Conservation (phyloP, 2,797 vertebrate genomes). For the Tapera naevia region DNA sequence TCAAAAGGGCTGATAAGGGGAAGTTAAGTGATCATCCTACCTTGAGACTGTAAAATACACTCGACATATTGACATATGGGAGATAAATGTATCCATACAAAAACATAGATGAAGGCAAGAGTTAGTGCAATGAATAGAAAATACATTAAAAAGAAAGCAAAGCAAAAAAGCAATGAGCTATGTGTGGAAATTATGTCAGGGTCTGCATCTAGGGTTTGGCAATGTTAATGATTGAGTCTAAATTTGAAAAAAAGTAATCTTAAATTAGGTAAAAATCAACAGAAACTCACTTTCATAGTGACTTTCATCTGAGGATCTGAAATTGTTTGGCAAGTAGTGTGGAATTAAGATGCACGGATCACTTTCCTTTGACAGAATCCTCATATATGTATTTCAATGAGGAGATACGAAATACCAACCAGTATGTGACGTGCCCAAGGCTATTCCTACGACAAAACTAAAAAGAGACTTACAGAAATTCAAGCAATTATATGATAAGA, state of each 20-base stretch:
- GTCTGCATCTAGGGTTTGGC: background rate
- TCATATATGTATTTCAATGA: background rate
- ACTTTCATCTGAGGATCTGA: background rate
- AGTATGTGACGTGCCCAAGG: background rate
- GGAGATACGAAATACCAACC: background rate
- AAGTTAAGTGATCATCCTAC: background rate
- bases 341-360: background rate
- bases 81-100: background rate
- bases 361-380: background rate
- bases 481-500: background rate
- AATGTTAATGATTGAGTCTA: background rate
- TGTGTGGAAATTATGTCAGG: background rate
- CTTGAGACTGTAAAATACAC: background rate
- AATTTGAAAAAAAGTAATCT: background rate
- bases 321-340: background rate
- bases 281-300: background rate
- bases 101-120: background rate
- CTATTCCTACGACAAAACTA: background rate
- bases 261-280: background rate
- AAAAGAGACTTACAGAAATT: background rate
- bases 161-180: background rate
- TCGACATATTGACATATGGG: background rate
- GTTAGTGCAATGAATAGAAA: background rate
- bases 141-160: background rate
- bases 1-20: background rate